phyloP scores from a whole-genome alignment of 2,888 invertebrate species.

The Pecten maximus region DNA sequence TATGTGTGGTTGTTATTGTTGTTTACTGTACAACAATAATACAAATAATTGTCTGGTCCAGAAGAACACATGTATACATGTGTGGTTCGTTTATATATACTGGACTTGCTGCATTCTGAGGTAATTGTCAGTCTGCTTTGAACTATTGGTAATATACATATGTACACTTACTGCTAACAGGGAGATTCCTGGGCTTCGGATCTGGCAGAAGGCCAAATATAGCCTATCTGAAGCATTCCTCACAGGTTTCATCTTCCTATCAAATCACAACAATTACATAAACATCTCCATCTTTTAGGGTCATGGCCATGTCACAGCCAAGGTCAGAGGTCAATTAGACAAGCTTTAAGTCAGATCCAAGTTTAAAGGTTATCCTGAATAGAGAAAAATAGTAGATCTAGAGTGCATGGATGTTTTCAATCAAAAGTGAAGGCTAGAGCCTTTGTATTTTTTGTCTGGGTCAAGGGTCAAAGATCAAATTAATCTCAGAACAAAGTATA shows the following conservation, averaged over 20 bases:
- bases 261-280: not conserved
- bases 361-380: not conserved
- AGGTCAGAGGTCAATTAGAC: slow-evolving; percentile 1
- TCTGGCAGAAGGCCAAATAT: not conserved
- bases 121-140: not conserved
- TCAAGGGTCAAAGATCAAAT: no score
- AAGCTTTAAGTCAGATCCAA: slow-evolving; percentile 46
- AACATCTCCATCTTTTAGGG: not conserved
- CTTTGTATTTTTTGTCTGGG: no score
- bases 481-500: no score
- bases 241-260: not conserved
- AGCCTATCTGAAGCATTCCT: not conserved
- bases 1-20: not conserved
- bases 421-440: no score
- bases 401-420: not conserved
- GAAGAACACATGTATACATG: not conserved
- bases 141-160: not conserved
- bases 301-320: not conserved
- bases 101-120: not conserved
- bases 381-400: not conserved
- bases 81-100: not conserved
- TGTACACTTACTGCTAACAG: not conserved
- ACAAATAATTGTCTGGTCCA: not conserved
- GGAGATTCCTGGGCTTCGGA: not conserved
- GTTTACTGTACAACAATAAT: not conserved